Conservation (phyloP, 2,888 invertebrate genomes). For the Abscondita cerata region DNA sequence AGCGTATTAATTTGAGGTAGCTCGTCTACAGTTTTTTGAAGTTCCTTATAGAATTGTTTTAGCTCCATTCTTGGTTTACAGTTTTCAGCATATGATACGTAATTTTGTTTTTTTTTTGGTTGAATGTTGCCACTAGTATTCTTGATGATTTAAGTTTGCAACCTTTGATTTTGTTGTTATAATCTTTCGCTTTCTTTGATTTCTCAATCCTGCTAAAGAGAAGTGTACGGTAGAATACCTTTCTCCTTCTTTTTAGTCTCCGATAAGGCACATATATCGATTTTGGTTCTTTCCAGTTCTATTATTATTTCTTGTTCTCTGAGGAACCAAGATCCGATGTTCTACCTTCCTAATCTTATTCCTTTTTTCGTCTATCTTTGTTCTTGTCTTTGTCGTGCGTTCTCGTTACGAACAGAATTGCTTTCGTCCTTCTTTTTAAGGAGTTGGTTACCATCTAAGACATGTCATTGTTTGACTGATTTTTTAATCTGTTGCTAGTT, state of each 20-base stretch:
- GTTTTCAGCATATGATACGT: not conserved
- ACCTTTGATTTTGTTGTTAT: not conserved
- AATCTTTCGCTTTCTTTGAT: constrained; percentile 16
- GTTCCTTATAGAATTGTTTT: not conserved
- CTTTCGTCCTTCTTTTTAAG: no score
- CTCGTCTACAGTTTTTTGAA: no score
- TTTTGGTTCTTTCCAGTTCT: constrained; percentile 17
- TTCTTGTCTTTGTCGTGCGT: not conserved
- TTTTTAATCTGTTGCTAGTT: no score
- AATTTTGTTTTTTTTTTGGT: not conserved
- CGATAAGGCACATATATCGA: constrained; percentile 25
- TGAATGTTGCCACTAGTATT: not conserved
- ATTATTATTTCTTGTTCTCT: constrained; percentile 29
- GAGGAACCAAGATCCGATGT: constrained; percentile 24
- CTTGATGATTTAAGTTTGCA: not conserved
- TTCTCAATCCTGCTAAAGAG: constrained; percentile 22
- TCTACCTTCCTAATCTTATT: constrained; percentile 15
- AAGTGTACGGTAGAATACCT: constrained; percentile 21
- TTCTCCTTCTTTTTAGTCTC: constrained; percentile 28
- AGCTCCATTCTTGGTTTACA: not conserved
- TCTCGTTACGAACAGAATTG: constrained; percentile 7
- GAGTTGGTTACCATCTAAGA: no score
- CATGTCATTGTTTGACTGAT: no score
- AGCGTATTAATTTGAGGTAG: no score
- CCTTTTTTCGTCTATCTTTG: not conserved